phyloP scores from a whole-genome alignment of 2,888 invertebrate genomes.

The Resseliella maxima region DNA sequence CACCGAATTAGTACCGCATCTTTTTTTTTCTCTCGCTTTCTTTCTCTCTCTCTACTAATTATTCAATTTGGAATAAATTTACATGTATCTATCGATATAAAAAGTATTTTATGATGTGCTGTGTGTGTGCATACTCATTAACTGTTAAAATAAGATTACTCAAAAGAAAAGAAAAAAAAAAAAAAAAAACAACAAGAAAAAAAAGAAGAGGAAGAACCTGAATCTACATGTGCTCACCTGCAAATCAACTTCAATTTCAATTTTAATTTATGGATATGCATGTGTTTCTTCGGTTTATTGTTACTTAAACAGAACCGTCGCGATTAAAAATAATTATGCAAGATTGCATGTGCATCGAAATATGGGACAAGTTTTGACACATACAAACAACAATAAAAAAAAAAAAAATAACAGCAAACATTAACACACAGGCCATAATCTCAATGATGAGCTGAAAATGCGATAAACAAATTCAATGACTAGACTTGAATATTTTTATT shows the following conservation, averaged over 20 bases:
- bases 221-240: slow-evolving; percentile 23
- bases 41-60: not conserved
- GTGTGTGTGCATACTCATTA: not conserved
- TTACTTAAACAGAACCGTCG: not conserved
- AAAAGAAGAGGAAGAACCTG: not conserved
- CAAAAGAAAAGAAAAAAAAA: not conserved
- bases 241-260: slow-evolving; percentile 1
- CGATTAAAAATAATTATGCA: slow-evolving; percentile 43
- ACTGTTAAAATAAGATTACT: not conserved
- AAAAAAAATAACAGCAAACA: no score
- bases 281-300: slow-evolving; percentile 4
- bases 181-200: not conserved
- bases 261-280: slow-evolving; percentile 39
- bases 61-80: slow-evolving; percentile 38
- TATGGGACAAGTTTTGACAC: slow-evolving; percentile 38
- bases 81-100: slow-evolving; percentile 32
- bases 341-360: slow-evolving; percentile 30
- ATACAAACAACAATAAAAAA: not conserved
- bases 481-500: not conserved
- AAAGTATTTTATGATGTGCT: slow-evolving; percentile 21
- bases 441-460: slow-evolving; percentile 26
- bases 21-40: not conserved
- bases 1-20: slow-evolving; percentile 14
- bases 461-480: slow-evolving; percentile 25
- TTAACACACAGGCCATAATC: not conserved